phyloP scores from a whole-genome alignment of 2,888 invertebrate genomes.

The Micropterix aruncella region DNA sequence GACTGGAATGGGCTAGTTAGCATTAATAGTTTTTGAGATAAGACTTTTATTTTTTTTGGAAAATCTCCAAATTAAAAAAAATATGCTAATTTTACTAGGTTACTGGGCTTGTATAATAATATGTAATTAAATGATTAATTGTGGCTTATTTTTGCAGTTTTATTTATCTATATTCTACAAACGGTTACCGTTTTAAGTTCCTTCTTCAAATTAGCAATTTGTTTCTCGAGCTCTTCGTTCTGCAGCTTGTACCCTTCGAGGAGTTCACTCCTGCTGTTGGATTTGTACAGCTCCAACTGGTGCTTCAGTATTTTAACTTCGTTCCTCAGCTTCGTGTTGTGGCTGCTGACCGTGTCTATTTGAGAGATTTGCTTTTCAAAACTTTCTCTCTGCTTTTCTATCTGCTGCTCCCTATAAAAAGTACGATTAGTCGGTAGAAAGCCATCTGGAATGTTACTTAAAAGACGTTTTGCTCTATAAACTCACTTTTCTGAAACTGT shows the following conservation, averaged over 20 bases:
- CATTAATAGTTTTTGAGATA: too few relatives aligned
- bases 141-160: too few relatives aligned
- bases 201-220: constrained; percentile 22
- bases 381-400: not conserved
- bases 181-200: constrained; percentile 29
- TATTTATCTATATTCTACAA: too few relatives aligned
- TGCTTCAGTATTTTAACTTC: constrained; percentile 20
- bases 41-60: too few relatives aligned
- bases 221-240: constrained; percentile 23
- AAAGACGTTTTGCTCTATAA: not conserved
- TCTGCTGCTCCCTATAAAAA: not conserved
- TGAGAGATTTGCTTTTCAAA: not conserved
- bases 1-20: too few relatives aligned
- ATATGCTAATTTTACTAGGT: too few relatives aligned
- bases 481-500: constrained; percentile 17
- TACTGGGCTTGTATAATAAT: too few relatives aligned
- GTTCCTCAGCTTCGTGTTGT: not conserved
- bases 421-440: not conserved
- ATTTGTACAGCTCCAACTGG: constrained; percentile 23
- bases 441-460: not conserved
- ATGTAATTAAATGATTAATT: too few relatives aligned
- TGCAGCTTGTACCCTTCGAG: constrained; percentile 24
- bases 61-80: too few relatives aligned
- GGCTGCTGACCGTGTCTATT: not conserved
- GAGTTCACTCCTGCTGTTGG: constrained; percentile 20